Percentiles rank a stretch among this genome's conserved stretches.
Evolutionary conservation across 2,888 invertebrate genomes (phyloP).

Genomic region (Mellilla xanthometata): DNA sequence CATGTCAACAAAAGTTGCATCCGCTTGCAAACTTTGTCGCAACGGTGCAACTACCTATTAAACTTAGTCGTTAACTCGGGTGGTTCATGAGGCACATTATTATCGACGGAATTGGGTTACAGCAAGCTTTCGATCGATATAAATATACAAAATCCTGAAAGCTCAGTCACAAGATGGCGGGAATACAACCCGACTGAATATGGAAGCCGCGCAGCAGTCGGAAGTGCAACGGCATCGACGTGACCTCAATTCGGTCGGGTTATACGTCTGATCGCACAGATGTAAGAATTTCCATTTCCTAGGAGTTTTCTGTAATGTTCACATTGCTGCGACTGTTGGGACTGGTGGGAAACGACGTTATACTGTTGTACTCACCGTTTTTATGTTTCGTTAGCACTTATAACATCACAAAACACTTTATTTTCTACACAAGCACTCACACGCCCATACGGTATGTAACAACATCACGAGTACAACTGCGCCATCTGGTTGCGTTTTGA

Average conservation of each 20-base stretch:
- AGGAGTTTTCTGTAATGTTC: conserved; percentile 58
- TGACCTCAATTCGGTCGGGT: conserved; percentile 67
- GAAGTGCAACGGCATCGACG: conserved; percentile 49
- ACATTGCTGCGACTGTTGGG: conserved; percentile 39
- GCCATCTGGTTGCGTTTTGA: conserved; percentile 67
- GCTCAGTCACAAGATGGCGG: conserved; percentile 78
- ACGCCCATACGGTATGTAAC: conserved; percentile 78
- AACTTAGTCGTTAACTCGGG: background rate
- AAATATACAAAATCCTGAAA: conserved; percentile 75
- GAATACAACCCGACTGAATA: conserved; percentile 61
- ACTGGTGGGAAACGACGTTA: conserved; percentile 36
- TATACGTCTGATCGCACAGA: conserved; percentile 74
- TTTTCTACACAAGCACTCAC: conserved; percentile 79
- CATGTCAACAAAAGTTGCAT: conserved; percentile 28
- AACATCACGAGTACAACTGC: conserved; percentile 79
- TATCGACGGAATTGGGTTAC: conserved; percentile 60
- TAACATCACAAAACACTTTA: conserved; percentile 76
- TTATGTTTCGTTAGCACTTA: conserved; percentile 62
- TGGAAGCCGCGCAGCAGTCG: conserved; percentile 46
- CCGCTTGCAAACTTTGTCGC: background rate
- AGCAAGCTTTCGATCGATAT: conserved; percentile 73
- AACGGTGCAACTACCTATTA: background rate
- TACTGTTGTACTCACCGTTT: conserved; percentile 66
- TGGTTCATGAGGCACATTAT: conserved; percentile 14
- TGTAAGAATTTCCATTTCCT: conserved; percentile 71